Base-by-base conservation (phyloP, 1,140 invertebrate species). In the Anastatus disparis region DNA sequence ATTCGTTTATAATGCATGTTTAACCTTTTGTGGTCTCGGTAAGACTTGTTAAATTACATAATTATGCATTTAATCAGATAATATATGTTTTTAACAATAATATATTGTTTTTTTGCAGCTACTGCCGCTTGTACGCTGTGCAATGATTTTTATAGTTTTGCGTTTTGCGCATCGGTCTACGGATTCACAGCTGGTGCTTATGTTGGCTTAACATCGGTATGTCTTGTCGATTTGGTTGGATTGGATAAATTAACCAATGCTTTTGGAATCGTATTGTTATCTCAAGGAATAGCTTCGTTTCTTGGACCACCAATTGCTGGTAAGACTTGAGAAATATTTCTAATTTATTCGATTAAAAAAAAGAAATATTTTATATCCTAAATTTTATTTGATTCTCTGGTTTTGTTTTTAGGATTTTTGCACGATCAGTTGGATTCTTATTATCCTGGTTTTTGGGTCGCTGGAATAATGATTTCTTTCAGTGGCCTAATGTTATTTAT, bases 131-230 rank as follows among this genome's bases (percentile, higher is more conserved):
- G 92, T 78, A 90, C 91, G 64, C 89, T 92, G 40, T 95, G 93
- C 77, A 81, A 79, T 42, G 89, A 89, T 68, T 95, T 94, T 77
- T 81, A 84, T 55, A 86, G 89, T 2, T 87, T 97, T 64, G 88
- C 90, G 10, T 59, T 93, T n/a, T 97, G 95, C 82, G 90, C 92
- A n/a, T 87, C 88, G 4, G 86, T 91, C 0, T 98, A 94, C 82
- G 96, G 96, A 27, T 92, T 94, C 71, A 95, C 94, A 1, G 94
- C 95, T 73, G 96, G 95, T 62, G 95, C 95, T 26, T 97, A 97
- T 81, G 95, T 97, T 4, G 95, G 95, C 6, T 87, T 98, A 15
- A 98, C 96, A 4, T 96, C 94, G 8, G 95, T 96, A 3, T 94
- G 96, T 59, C 84, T 96, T 53, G 94, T 96, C 2, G 94, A 97